Base-by-base conservation (phyloP, 1,140 invertebrate species). In the Diplogasteroides magnus region DNA sequence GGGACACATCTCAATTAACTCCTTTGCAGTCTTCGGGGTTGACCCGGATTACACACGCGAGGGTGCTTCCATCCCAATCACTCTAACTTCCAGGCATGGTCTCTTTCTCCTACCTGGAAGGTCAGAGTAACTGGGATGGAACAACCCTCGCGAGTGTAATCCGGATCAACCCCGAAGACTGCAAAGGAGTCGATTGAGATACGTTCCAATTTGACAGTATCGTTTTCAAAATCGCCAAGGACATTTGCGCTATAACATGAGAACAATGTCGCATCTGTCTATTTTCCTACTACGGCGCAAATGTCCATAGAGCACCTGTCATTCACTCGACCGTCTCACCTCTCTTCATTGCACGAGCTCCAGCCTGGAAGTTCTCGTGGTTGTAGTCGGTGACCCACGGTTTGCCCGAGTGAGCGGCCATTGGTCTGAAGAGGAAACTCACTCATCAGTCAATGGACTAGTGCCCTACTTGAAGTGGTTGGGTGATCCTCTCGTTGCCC, bases 81-180 rank as follows among this genome's bases (percentile, higher is more conserved):
- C 94, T 66, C 85, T 98, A 65, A 95, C 92, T 25, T 86, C 90
- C 77, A n/a, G n/a, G n/a, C n/a, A 48, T 48, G 37, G 19, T 48
- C 37, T 48, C 37, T 48, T 48, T 48, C 19, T 48, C 37, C 19
- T 62, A 64, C 89, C 85, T 94, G 89, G 77, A 90, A 86, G 25
- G 92, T 95, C 65, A 98, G 85, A 66, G 94, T 96, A 59, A 97
- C 90, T 6, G 93, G 94, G 83, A 97, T 98, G 14, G 91, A 93
- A 2, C 94, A 94, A 57, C 95, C 95, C 85, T 97, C 94, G 23
- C 94, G 87, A 0, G 91, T 96, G 82, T 95, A 87, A 85, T 98
- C 93, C 13, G 95, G 94, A 37, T 94, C 91, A 27, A 93, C 89
- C 65, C 91, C 90, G 83, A 91, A 97, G 15, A 97, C 93, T 84